phyloP scores from a whole-genome alignment of 2,888 invertebrate genomes.

The Amiota minor region DNA sequence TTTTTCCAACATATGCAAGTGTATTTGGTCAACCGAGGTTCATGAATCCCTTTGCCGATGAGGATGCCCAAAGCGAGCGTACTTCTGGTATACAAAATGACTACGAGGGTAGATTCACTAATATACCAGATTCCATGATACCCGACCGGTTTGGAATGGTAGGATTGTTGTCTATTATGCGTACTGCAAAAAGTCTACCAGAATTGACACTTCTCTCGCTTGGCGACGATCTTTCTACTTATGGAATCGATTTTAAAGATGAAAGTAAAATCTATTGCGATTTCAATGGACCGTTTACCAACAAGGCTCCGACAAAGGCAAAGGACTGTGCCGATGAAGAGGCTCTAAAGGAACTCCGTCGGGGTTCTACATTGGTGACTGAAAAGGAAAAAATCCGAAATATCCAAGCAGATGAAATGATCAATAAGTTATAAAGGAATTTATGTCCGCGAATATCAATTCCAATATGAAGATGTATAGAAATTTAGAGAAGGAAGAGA shows the following conservation, averaged over 20 bases:
- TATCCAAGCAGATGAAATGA: too few relatives aligned
- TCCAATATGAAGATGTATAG: too few relatives aligned
- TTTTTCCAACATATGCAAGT: conserved; percentile 10
- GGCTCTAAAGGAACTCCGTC: background rate
- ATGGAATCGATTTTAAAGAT: conserved; percentile 8
- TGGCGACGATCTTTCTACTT: conserved; percentile 12
- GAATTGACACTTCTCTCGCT: conserved; percentile 17
- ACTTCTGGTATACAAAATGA: conserved; percentile 9
- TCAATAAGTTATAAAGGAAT: too few relatives aligned
- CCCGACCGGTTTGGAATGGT: conserved; percentile 11
- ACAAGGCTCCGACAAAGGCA: background rate
- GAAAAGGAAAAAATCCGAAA: background rate
- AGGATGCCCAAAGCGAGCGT: background rate
- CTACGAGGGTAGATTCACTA: conserved; percentile 5
- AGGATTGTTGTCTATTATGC: conserved; percentile 15
- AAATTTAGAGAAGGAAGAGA: too few relatives aligned
- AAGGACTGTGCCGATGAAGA: background rate
- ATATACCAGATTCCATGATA: conserved; percentile 5
- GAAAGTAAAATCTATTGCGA: background rate
- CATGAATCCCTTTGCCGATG: conserved; percentile 16
- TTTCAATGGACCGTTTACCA: conserved; percentile 22
- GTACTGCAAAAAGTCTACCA: conserved; percentile 15
- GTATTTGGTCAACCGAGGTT: conserved; percentile 17
- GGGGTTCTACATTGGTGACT: background rate
- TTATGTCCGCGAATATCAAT: too few relatives aligned